A percentile compares a stretch with the other conserved stretches of the same genome.
Evolutionary conservation across 2,797 vertebrate species (phyloP).

Genomic region (Uromys caudimaculatus): DNA sequence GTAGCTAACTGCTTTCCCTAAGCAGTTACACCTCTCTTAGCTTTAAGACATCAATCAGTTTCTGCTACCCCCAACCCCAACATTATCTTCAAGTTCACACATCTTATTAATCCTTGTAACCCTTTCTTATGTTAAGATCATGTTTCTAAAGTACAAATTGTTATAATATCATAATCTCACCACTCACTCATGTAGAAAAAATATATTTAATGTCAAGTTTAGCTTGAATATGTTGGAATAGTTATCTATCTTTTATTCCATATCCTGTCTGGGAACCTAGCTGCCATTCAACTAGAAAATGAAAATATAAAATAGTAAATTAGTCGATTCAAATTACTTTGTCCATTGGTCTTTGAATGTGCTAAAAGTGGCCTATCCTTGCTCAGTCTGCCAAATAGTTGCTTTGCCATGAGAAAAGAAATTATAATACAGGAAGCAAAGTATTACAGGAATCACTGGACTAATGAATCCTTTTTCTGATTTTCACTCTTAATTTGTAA

Average conservation of each 20-base stretch:
- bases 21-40: not conserved
- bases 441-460: not conserved
- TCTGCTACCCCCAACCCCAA: not conserved
- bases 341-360: not conserved
- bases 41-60: not conserved
- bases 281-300: not conserved
- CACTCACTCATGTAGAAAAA: not conserved
- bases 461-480: not conserved
- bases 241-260: not conserved
- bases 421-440: not conserved
- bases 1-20: not conserved
- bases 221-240: not conserved
- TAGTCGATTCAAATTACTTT: not conserved
- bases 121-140: not conserved
- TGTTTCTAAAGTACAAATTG: not conserved
- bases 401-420: constrained; percentile 14
- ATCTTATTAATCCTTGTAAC: not conserved
- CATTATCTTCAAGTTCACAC: not conserved
- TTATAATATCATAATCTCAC: not conserved
- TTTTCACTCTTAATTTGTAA: not conserved
- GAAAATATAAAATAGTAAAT: not conserved
- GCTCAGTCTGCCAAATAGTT: not conserved
- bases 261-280: not conserved
- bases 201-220: constrained; percentile 2
- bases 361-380: not conserved